Evolutionary conservation across 2,888 invertebrate species (phyloP), one percentile per base, ranked within the genome.

Genomic region (Endomychus coccineus): DNA sequence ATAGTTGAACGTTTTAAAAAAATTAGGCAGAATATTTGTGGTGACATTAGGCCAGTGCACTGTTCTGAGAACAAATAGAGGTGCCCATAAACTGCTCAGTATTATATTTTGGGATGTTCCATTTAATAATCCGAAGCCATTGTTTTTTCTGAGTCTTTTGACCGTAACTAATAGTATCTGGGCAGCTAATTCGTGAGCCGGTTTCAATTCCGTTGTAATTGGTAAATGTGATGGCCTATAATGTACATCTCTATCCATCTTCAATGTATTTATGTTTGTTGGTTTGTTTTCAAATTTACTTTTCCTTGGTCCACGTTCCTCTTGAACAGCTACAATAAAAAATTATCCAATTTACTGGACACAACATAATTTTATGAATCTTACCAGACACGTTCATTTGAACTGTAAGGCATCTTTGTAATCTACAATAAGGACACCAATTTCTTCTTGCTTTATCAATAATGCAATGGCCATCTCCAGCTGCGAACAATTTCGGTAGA

Each of bases 391-490:
- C 74, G 55, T 88, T 87, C 89, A 89, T 89, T 45, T 76, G 73
- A 27, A 82, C 82, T 1, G 73, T 63, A 45, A 86, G 76, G 54
- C 89, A 90, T 51, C 82, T 80, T 55, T 81, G 78, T 10, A 89
- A 69, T 21, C 89, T 71, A 56, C 89, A 90, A 53, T 78, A 80
- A 0, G 89, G 87, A 61, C 89, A 90, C 89, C 88, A 89, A 64
- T 90, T 90, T 43, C 89, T 66, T 32, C 87, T 67, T 0, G 83
- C 78, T 65, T 86, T 87, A 64, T 90, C 88, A 31, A 90, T 73
- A 1, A 78, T 65, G 56, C 89, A 90, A 39, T 70, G 70, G 9
- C 82, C 81, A 41, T 76, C 79, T 1, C 82, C 83, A 42, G 83
- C 80, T 80, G 52, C 23, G 46, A 46, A 35, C 51, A 59, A 46